Evolutionary conservation across 2,113 vertebrate species (phyloP).

Genomic region (Phalacrocorax pelagicus): DNA sequence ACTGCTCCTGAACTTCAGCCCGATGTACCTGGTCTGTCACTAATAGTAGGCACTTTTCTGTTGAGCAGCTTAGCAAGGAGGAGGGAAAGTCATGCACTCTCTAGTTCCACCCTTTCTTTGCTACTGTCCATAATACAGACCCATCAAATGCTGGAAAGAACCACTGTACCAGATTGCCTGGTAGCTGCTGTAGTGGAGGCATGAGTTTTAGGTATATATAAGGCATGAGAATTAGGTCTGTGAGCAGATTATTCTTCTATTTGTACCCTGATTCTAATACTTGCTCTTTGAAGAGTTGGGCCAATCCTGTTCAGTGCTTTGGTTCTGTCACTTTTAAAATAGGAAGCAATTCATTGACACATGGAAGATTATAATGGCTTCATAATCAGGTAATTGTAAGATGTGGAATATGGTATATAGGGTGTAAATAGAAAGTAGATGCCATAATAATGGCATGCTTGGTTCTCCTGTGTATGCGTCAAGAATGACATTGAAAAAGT

Average conservation of each 20-base stretch:
- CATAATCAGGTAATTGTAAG: not conserved
- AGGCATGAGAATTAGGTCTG: not conserved
- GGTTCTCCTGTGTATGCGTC: not conserved
- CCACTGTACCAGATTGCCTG: not conserved
- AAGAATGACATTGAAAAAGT: not conserved
- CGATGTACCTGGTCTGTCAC: not conserved
- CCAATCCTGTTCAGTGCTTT: not conserved
- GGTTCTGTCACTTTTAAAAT: not conserved
- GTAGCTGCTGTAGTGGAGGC: not conserved
- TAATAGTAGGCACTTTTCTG: not conserved
- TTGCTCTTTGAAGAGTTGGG: not conserved
- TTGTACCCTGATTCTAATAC: not conserved
- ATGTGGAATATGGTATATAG: too few relatives aligned
- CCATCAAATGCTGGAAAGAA: not conserved
- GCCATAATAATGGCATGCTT: not conserved
- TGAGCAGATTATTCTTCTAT: not conserved
- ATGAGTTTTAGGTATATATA: not conserved
- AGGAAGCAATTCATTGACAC: not conserved
- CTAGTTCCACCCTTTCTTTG: not conserved
- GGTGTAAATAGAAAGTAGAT: too few relatives aligned
- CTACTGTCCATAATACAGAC: not conserved
- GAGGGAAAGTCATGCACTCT: not conserved
- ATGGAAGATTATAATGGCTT: not conserved
- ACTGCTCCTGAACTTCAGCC: not conserved
- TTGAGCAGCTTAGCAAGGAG: not conserved